These are phyloP conservation scores for Speoplatyrhinus poulsoni DNA, from an alignment of 2,113 vertebrate genomes.

Conservation along the genomic window DNA sequence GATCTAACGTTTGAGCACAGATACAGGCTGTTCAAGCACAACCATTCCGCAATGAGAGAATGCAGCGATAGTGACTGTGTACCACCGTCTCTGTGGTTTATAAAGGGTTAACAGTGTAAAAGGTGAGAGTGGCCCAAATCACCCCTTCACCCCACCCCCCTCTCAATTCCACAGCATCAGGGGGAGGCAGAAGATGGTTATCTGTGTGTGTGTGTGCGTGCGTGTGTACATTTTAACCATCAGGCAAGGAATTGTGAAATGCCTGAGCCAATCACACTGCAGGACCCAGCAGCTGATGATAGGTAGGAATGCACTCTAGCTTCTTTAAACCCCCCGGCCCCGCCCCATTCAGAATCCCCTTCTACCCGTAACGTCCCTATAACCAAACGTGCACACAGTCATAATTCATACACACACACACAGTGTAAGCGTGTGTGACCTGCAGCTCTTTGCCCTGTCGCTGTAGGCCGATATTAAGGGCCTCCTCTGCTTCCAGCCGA, in stretches of 20 bases:
- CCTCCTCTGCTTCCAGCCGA: slow-evolving; percentile 74
- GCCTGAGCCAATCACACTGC: slow-evolving; percentile 57
- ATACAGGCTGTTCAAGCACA: background rate
- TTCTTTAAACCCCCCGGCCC: background rate
- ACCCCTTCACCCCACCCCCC: background rate
- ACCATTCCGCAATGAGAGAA: background rate
- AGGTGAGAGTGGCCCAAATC: background rate
- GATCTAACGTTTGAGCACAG: background rate
- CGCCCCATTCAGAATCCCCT: too few species aligned
- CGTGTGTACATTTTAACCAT: slow-evolving; percentile 40
- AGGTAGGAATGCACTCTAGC: slow-evolving; percentile 63
- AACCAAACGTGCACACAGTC: background rate
- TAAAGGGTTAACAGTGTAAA: slow-evolving; percentile 3
- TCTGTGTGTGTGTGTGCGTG: slow-evolving; percentile 27
- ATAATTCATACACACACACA: background rate
- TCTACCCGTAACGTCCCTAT: background rate
- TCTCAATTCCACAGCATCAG: background rate
- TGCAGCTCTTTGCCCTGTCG: slow-evolving; percentile 74
- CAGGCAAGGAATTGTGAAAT: slow-evolving; percentile 39
- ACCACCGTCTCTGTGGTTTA: background rate
- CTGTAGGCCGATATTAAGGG: slow-evolving; percentile 68
- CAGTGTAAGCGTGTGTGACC: slow-evolving; percentile 51
- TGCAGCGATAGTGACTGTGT: background rate
- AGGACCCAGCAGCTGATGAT: slow-evolving; percentile 60
- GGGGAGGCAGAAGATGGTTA: slow-evolving; percentile 40